Conservation (phyloP, 1,140 invertebrate species). For the Camponotus pennsylvanicus region DNA sequence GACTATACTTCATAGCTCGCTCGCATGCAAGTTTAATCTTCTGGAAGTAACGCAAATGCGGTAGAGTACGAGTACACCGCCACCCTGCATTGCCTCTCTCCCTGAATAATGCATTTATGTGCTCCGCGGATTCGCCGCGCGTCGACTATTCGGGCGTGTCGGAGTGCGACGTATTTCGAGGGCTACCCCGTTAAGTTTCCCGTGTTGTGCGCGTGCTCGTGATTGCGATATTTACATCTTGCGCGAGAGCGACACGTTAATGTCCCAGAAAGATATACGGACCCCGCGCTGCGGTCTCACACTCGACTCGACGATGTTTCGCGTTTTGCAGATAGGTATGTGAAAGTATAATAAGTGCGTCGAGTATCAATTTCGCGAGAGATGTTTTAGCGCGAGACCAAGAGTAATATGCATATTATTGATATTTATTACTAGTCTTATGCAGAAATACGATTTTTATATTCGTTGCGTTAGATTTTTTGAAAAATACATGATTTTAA, state of each 20-base stretch:
- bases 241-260: conserved; percentile 36
- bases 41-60: conserved; percentile 83
- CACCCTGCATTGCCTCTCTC: conserved; percentile 44
- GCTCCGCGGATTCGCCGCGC: conserved; percentile 72
- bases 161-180: conserved; percentile 44
- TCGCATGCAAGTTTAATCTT: conserved; percentile 83
- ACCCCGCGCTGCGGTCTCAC: background rate
- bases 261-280: conserved; percentile 51
- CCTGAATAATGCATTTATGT: conserved; percentile 82
- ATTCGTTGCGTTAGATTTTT: too few species aligned
- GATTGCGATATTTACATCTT: conserved; percentile 57
- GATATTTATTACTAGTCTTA: too few species aligned
- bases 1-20: conserved; percentile 80
- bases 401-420: too few species aligned
- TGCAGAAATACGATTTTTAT: too few species aligned
- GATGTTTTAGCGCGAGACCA: background rate
- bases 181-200: conserved; percentile 26
- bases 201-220: background rate
- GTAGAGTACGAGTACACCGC: conserved; percentile 65
- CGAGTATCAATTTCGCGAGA: conserved; percentile 28
- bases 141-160: conserved; percentile 77
- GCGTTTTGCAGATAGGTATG: background rate
- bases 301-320: conserved; percentile 14
- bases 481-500: too few species aligned
- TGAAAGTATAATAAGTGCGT: background rate